Conservation (phyloP, 2,113 vertebrate species). For the Epinephelus cyanopodus region DNA sequence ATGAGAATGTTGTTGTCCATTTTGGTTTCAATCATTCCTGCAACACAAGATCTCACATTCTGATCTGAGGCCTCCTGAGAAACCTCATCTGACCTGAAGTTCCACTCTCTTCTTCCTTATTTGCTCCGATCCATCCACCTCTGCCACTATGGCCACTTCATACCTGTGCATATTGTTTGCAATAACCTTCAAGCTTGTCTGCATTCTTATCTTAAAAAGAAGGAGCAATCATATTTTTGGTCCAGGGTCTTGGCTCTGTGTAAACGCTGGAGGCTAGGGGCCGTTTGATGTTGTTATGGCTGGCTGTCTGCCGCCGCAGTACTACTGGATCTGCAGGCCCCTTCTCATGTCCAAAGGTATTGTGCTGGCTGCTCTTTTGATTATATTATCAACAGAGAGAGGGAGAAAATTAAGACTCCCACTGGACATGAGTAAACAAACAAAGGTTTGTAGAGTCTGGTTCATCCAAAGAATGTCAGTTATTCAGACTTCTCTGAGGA, state of each 20-base stretch:
- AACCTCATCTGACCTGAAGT: constrained; percentile 24
- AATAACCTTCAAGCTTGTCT: constrained; percentile 66
- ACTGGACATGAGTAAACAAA: constrained; percentile 67
- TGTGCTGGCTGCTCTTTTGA: constrained; percentile 71
- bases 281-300: constrained; percentile 81
- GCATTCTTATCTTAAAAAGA: constrained; percentile 73
- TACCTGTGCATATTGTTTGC: constrained; percentile 63
- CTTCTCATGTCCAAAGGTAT: constrained; percentile 72
- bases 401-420: constrained; percentile 61
- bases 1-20: not conserved
- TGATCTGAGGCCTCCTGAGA: constrained; percentile 13
- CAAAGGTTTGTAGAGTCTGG: constrained; percentile 56
- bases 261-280: constrained; percentile 67
- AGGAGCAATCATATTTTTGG: constrained; percentile 62
- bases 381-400: constrained; percentile 67
- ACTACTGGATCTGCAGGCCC: constrained; percentile 60
- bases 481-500: constrained; percentile 65
- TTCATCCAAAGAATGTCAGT: constrained; percentile 69
- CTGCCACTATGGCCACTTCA: constrained; percentile 38
- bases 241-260: constrained; percentile 63
- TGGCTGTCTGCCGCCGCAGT: constrained; percentile 69
- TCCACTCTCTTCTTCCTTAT: constrained; percentile 4
- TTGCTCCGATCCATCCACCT: constrained; percentile 4
- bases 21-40: constrained; percentile 5
- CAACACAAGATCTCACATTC: constrained; percentile 12